Percentiles rank a stretch among this genome's conserved stretches.
phyloP scores from a whole-genome alignment of 2,113 vertebrate genomes.

The Hiodon alosoides region DNA sequence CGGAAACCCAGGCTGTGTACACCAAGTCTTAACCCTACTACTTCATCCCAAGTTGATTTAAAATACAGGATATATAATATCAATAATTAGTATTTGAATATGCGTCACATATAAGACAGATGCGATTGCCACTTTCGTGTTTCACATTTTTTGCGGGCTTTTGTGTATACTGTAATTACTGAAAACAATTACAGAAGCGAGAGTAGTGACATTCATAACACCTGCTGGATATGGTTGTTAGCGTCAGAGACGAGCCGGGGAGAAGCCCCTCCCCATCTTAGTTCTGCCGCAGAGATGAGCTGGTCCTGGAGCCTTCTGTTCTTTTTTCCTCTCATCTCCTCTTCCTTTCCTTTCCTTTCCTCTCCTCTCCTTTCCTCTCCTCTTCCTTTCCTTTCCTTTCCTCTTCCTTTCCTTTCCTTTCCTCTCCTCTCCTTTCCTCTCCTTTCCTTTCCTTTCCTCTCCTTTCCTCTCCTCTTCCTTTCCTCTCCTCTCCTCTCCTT shows the following conservation, averaged over 20 bases:
- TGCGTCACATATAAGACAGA: too few relatives aligned
- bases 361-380: conserved; percentile 25
- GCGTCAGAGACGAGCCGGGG: neutral
- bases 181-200: too few relatives aligned
- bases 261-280: neutral
- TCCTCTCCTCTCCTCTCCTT: neutral
- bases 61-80: too few relatives aligned
- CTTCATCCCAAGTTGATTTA: too few relatives aligned
- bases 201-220: too few relatives aligned
- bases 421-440: conserved; percentile 13
- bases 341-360: conserved; percentile 17
- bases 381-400: conserved; percentile 22
- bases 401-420: conserved; percentile 45
- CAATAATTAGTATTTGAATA: too few relatives aligned
- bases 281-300: conserved; percentile 3
- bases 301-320: neutral
- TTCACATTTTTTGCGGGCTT: too few relatives aligned
- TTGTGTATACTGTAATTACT: too few relatives aligned
- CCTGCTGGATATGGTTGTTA: too few relatives aligned
- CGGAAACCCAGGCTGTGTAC: too few relatives aligned
- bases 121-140: too few relatives aligned
- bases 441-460: conserved; percentile 43
- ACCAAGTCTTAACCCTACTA: too few relatives aligned
- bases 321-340: neutral
- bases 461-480: conserved; percentile 29